A percentile compares a stretch with the other conserved stretches of the same genome.
phyloP scores from a whole-genome alignment of 2,888 invertebrate genomes.

The Ischnura elegans region DNA sequence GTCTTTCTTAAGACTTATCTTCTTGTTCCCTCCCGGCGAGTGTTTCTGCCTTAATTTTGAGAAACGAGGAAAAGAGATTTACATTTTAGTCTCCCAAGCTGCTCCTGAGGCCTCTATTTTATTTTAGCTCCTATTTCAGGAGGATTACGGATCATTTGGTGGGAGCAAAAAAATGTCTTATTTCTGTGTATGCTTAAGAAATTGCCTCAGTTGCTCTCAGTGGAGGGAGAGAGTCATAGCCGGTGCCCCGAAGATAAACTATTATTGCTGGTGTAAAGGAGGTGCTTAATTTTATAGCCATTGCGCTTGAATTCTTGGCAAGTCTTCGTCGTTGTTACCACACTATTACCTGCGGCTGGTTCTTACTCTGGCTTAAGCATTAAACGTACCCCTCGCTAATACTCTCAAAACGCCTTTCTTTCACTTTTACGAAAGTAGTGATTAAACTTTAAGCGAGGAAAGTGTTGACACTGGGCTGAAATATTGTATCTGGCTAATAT shows the following conservation, averaged over 20 bases:
- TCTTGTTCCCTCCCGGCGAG: not conserved
- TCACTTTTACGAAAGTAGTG: not conserved
- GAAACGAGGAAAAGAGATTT: not conserved
- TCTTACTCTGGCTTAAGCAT: not conserved
- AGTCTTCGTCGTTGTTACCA: not conserved
- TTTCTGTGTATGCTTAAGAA: slow-evolving; percentile 3
- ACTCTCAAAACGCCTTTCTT: not conserved
- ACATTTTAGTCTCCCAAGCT: not conserved
- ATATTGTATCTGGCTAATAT: not conserved
- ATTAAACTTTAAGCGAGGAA: not conserved
- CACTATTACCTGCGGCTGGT: not conserved
- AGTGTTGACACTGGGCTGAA: not conserved
- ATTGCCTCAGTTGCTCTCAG: not conserved
- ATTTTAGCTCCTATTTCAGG: not conserved
- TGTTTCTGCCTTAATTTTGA: not conserved
- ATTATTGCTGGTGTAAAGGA: not conserved
- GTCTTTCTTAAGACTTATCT: not conserved
- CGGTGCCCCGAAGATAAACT: not conserved
- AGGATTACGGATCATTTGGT: not conserved
- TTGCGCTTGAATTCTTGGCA: not conserved
- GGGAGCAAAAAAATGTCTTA: not conserved
- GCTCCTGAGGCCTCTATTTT: not conserved
- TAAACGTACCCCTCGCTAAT: not conserved
- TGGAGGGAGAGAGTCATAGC: not conserved
- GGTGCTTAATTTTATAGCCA: slow-evolving; percentile 11